Conservation (phyloP, 2,797 vertebrate genomes). For the Sebastes steindachneri region DNA sequence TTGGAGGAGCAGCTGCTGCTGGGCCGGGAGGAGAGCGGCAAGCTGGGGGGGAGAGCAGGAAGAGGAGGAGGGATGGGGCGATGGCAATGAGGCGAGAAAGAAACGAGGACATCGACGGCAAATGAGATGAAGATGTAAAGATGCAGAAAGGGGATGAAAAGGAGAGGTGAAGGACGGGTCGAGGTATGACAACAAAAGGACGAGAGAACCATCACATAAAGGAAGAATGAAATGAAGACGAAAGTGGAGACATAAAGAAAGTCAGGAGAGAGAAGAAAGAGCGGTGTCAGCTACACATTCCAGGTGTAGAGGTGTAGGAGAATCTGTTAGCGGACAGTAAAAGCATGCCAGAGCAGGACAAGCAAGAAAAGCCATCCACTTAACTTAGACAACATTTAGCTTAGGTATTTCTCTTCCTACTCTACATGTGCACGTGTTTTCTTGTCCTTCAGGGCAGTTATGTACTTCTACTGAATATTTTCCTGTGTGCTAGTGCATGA, state of each 20-base stretch:
- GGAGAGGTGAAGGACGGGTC: not conserved
- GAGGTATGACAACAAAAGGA: not conserved
- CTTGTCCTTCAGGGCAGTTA: not conserved
- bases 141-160: not conserved
- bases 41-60: constrained; percentile 74
- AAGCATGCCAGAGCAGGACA: constrained; percentile 55
- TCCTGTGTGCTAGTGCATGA: not conserved
- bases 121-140: not conserved
- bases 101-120: not conserved
- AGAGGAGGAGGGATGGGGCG: not conserved
- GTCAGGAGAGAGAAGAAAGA: constrained; percentile 9
- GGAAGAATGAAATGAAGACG: not conserved
- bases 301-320: not conserved
- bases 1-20: constrained; percentile 92
- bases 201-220: not conserved
- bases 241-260: not conserved
- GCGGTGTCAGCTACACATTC: constrained; percentile 11
- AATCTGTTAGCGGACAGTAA: constrained; percentile 19
- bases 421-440: not conserved
- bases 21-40: constrained; percentile 90
- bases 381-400: not conserved
- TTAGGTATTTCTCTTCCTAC: not conserved
- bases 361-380: constrained; percentile 36
- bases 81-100: not conserved
- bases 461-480: not conserved